Evolutionary conservation across 2,888 invertebrate species (phyloP), one percentile per base, ranked within the genome.

Genomic region (Automeris io): DNA sequence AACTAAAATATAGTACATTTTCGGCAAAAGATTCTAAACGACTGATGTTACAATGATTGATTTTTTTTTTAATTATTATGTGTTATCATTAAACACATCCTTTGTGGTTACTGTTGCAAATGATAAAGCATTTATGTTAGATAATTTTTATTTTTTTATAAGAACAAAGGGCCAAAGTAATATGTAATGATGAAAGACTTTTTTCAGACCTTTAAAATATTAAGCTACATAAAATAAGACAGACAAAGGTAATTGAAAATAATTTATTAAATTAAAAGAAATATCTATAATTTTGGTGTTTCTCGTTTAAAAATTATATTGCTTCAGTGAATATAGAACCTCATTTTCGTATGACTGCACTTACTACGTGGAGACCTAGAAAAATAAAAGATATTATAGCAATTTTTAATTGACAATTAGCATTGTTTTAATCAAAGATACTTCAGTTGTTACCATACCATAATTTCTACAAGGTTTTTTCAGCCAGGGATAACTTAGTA

Each of bases 401-500:
- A 18, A 32, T 16, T 11, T 13, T 3, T 36, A n/a, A 2, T 8
- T n/a, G n/a, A n/a, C n/a, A n/a, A n/a, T n/a, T n/a, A n/a, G n/a
- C n/a, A 8, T 24, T 7, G 13, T n/a, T 13, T 13, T 16, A 2
- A 16, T 16, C 11, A 13, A 16, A 31, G 4, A n/a, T 21, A 5
- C 12, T 44, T 70, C 70, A 70, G 70, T 46, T 53, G 52, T 70
- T 69, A 70, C 70, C 69, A 68, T 68, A 75, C 74, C 77, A 73
- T 72, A 57, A 39, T 57, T 48, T 72, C 74, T 66, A 70, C 72
- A 76, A 36, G 71, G 47, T 50, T 67, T 61, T 42, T 72, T 75
- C 65, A 74, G 73, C 61, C 75, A 76, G 75, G 75, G 75, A 74
- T 75, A 76, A 76, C 75, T 72, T 58, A 68, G 54, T 50, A 60